Evolutionary conservation across 2,113 vertebrate genomes (phyloP), one percentile per base, ranked within the genome.

Genomic region (Sisor rabdophorus): DNA sequence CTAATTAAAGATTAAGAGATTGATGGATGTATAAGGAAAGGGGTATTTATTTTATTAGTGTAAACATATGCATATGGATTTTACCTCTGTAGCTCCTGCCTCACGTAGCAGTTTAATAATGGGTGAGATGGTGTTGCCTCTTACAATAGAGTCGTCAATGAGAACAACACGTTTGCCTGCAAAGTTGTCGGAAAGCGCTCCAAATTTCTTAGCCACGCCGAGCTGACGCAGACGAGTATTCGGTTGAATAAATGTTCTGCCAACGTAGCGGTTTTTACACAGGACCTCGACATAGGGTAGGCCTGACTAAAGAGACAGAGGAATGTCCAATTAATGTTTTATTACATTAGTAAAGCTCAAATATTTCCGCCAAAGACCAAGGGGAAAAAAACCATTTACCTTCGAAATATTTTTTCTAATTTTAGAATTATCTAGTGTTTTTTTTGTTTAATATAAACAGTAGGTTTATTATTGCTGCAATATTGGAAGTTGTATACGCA

Each of bases 191-290:
- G 95, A 95, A 82, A 99, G 80, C 13, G 96, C 96, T 0, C 97
- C 97, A 75, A 99, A 99, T 87, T 99, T 99, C 90, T 99, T 99
- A 40, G 97, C 96, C 52, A 99, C 97, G 4, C 97, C 96, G 4
- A 99, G 93, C 17, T 99, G 97, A 79, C 97, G 92, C 84, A 98
- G 79, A n/a, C 97, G 93, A 86, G 96, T 96, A 47, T 99, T 98
- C 61, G 97, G 97, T 79, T 99, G 97, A 87, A 99, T 99, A 60
- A 99, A 99, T 0, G 97, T 99, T 87, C 96, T 93, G 63, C 97
- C 97, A 1, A 99, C 97, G 0, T 99, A 99, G 0, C 97, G 93
- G 77, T 99, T 99, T 91, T 99, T 99, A 87, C 97, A 99, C 19
- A 99, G 88, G 40, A 99, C 97, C 84, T 99, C 97, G 32, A 95